A percentile compares a stretch with the other conserved stretches of the same genome.
phyloP scores from a whole-genome alignment of 2,888 invertebrate genomes.

The Apodemia mormo region DNA sequence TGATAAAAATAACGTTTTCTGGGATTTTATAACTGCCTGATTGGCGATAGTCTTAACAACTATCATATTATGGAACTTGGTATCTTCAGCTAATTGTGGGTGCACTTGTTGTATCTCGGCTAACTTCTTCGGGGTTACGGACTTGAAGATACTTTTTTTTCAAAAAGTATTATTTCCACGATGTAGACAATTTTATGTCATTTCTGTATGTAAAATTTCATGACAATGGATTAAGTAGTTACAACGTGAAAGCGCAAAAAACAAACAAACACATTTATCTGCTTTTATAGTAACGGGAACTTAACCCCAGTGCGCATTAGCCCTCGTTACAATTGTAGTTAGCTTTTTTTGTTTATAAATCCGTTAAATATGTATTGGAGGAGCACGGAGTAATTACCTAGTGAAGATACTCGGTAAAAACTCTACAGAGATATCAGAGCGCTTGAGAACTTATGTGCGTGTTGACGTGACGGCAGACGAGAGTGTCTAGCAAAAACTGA shows the following conservation, averaged over 20 bases:
- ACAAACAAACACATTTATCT: not conserved
- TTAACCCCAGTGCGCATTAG: not conserved
- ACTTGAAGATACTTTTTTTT: too few species aligned
- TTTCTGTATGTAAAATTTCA: too few species aligned
- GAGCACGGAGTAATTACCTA: constrained; percentile 30
- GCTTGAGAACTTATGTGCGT: constrained; percentile 17
- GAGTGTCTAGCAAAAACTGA: not conserved
- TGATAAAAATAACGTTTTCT: too few species aligned
- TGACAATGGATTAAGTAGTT: too few species aligned
- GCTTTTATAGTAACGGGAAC: not conserved
- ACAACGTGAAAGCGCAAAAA: not conserved
- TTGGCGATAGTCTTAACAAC: too few species aligned
- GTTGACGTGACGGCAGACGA: constrained; percentile 19
- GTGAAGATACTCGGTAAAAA: constrained; percentile 34
- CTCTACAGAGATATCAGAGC: constrained; percentile 19
- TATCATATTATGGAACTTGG: too few species aligned
- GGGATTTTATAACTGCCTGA: too few species aligned
- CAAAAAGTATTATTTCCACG: too few species aligned
- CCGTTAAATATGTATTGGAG: constrained; percentile 29
- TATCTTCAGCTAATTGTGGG: too few species aligned
- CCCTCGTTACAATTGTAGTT: not conserved
- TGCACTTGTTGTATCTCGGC: too few species aligned
- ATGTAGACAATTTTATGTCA: too few species aligned
- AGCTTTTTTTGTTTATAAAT: not conserved
- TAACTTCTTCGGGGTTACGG: too few species aligned